Evolutionary conservation across 2,888 invertebrate species (phyloP).

Genomic region (Pasiphila rectangulata): DNA sequence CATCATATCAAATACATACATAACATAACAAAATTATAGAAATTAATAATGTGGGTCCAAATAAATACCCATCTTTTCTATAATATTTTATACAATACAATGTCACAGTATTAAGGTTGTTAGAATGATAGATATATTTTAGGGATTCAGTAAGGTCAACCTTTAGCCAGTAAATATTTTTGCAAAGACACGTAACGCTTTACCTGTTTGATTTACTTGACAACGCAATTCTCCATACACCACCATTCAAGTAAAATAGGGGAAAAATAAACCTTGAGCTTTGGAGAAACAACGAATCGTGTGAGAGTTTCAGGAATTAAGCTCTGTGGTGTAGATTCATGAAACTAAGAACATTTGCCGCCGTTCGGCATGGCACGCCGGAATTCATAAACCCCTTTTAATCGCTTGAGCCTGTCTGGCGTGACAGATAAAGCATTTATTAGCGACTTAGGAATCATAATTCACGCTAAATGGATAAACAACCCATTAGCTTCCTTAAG

Average conservation of each 20-base stretch:
- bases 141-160: neutral
- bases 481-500: neutral
- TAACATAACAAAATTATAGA: conserved; percentile 11
- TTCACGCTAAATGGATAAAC: conserved; percentile 9
- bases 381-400: conserved; percentile 9
- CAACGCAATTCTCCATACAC: too few species aligned
- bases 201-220: too few species aligned
- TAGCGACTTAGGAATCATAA: conserved; percentile 11
- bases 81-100: conserved; percentile 5
- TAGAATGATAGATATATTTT: neutral
- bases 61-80: neutral
- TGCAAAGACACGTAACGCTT: too few species aligned
- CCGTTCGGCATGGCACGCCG: neutral
- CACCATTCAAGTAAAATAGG: too few species aligned
- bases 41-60: conserved; percentile 9
- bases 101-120: neutral
- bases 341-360: neutral
- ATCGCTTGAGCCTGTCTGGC: conserved; percentile 15
- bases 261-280: neutral
- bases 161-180: too few species aligned
- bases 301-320: neutral
- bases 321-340: neutral
- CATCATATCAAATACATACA: too few species aligned
- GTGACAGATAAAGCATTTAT: conserved; percentile 18
- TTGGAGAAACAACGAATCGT: neutral